phyloP scores from a whole-genome alignment of 2,113 vertebrate genomes.

The Coptodon bakossiorum region DNA sequence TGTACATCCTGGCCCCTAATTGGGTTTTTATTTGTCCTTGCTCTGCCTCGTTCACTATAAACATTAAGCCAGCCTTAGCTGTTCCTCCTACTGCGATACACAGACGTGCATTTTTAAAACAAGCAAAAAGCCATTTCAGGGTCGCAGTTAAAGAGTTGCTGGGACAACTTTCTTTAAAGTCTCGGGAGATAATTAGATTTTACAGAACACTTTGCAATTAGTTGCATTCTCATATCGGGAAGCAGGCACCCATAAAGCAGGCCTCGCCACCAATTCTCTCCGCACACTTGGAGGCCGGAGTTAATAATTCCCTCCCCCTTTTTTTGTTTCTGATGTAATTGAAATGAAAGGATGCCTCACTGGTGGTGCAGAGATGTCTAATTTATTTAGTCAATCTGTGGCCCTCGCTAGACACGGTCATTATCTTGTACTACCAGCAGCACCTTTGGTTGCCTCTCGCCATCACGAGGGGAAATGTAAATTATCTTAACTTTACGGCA shows the following conservation, averaged over 20 bases:
- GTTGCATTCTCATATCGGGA: constrained; percentile 40
- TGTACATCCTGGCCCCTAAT: neutral
- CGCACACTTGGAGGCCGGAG: constrained; percentile 25
- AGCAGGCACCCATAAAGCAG: constrained; percentile 40
- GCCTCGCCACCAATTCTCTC: constrained; percentile 35
- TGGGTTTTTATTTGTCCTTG: neutral
- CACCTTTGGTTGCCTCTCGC: constrained; percentile 18
- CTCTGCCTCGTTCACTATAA: neutral
- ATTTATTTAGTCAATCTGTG: constrained; percentile 63
- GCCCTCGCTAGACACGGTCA: constrained; percentile 37
- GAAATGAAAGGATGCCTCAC: constrained; percentile 51
- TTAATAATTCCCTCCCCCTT: constrained; percentile 44
- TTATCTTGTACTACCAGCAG: constrained; percentile 62
- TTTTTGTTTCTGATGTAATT: constrained; percentile 55
- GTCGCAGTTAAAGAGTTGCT: constrained; percentile 2
- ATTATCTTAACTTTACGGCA: neutral
- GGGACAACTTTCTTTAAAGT: constrained; percentile 31
- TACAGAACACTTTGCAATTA: constrained; percentile 54
- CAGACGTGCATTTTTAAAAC: constrained; percentile 3
- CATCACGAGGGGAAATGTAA: constrained; percentile 32
- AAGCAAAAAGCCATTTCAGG: constrained; percentile 19
- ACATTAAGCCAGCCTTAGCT: neutral
- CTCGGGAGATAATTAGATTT: constrained; percentile 42
- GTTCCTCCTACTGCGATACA: neutral
- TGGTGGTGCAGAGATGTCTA: constrained; percentile 45